These are phyloP conservation scores for Diachasma alloeum DNA, from an alignment of 1,140 invertebrate genomes.

Conservation along the genomic window DNA sequence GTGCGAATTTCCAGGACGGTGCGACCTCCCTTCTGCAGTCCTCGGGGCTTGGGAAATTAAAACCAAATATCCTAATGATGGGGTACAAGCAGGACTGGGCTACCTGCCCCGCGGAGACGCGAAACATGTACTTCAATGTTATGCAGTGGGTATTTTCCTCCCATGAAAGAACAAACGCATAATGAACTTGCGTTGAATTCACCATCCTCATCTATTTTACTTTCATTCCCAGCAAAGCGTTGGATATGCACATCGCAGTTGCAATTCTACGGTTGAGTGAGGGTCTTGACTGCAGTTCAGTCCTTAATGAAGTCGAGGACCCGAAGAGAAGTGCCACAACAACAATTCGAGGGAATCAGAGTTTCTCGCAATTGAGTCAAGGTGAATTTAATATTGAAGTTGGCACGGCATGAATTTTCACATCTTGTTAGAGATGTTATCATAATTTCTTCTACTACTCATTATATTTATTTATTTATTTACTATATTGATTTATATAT, in stretches of 20 bases:
- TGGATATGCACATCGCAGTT: constrained; percentile 92
- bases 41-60: constrained; percentile 87
- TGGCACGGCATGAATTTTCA: background rate
- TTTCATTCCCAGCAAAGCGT: constrained; percentile 75
- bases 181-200: background rate
- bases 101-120: constrained; percentile 73
- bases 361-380: constrained; percentile 73
- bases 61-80: constrained; percentile 89
- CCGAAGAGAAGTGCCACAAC: constrained; percentile 41
- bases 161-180: background rate
- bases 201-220: background rate
- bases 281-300: constrained; percentile 79
- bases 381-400: constrained; percentile 53
- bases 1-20: constrained; percentile 78
- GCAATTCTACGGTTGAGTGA: constrained; percentile 84
- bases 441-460: too few relatives aligned
- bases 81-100: constrained; percentile 94
- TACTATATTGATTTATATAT: too few relatives aligned
- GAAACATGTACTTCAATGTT: constrained; percentile 88
- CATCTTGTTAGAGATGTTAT: background rate
- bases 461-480: too few relatives aligned
- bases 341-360: constrained; percentile 66
- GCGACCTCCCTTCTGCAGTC: constrained; percentile 79
- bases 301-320: constrained; percentile 67
- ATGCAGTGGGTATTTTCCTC: constrained; percentile 82